phyloP scores from a whole-genome alignment of 2,113 vertebrate genomes.

The Nicator chloris region DNA sequence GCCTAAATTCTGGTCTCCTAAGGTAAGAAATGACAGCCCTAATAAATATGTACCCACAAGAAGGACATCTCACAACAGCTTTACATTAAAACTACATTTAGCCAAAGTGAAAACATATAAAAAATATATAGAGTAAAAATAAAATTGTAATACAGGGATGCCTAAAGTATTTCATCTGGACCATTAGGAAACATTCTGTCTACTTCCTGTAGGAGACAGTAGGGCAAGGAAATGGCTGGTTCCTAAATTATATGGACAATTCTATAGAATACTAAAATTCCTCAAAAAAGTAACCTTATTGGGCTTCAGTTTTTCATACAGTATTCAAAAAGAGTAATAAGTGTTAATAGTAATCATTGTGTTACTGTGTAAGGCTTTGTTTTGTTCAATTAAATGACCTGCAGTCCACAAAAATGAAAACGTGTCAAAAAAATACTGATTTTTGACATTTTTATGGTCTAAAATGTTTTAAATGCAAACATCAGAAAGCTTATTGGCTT shows the following conservation, averaged over 20 bases:
- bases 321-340: background rate
- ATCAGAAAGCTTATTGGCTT: background rate
- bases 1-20: background rate
- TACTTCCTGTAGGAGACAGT: background rate
- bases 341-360: background rate
- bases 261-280: background rate
- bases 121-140: background rate
- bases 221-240: background rate
- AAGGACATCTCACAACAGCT: background rate
- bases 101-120: background rate
- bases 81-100: background rate
- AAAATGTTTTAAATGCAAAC: background rate
- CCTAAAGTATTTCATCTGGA: background rate
- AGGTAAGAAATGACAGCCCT: conserved; percentile 11
- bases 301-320: background rate
- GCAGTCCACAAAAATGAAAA: background rate
- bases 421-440: background rate
- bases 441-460: background rate
- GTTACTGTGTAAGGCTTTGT: background rate
- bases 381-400: background rate
- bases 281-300: background rate
- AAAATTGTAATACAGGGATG: background rate
- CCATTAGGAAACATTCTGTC: background rate
- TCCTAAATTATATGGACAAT: background rate
- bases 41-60: background rate